Base-by-base conservation (phyloP, 2,888 invertebrate genomes). In the Andrena fulva region DNA sequence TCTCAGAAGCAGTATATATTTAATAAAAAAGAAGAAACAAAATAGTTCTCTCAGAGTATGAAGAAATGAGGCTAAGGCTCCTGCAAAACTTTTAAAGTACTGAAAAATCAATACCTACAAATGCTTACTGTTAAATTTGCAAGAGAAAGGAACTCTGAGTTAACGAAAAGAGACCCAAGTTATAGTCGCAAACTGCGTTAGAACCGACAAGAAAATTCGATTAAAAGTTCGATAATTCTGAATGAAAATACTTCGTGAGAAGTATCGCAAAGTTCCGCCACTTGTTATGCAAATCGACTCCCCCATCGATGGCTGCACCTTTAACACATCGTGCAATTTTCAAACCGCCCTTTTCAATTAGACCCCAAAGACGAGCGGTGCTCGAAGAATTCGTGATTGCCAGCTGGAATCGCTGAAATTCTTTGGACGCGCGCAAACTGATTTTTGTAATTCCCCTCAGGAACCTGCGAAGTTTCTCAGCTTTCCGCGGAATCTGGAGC, bases 341-440 rank as follows among this genome's bases (percentile, higher is more conserved):
- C 27, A 33, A 33, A 29, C 29, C 29, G 16, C 3, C 1, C 16
- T 52, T 12, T 42, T 48, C 67, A 48, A 68, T 68, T 42, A 31
- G 27, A 52, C 2, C 7, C 5, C 7, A 12, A 8, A 8, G 24
- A 2, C n/a, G 27, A 5, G 35, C 27, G 31, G 29, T 4, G 33
- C 6, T 8, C 0, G 4, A 2, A 20, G 62, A 67, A 77, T 78
- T 54, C n/a, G 8, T 29, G 27, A 77, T 77, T 20, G 10, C 0
- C 2, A 2, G n/a, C 31, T 1, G 16, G 16, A 12, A 24, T n/a
- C 31, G 31, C 2, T 24, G 50, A 62, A 67, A 67, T 77, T 67
- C 67, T 67, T 77, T 42, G 8, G 20, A 8, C 10, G 10, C 10
- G 50, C 50, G 63, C 69, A 69, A 24, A 78, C 56, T 33, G 48